Evolutionary conservation across 2,113 vertebrate genomes (phyloP).

Genomic region (Xiphophorus maculatus): DNA sequence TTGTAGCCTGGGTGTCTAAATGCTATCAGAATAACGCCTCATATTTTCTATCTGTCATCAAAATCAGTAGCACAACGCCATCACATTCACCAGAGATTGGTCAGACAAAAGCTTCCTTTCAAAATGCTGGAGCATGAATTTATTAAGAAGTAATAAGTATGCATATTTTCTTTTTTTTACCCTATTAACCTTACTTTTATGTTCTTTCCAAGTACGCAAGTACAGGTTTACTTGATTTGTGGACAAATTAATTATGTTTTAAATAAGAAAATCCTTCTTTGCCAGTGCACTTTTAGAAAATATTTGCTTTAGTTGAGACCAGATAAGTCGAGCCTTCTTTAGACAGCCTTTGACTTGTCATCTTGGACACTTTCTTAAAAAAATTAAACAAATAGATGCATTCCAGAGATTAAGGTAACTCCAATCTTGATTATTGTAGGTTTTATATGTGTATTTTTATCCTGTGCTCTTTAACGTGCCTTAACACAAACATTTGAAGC

Average conservation of each 20-base stretch:
- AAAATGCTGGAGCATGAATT: slow-evolving; percentile 4
- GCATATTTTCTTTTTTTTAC: background rate
- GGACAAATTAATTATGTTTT: slow-evolving; percentile 1
- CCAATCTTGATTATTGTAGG: slow-evolving; percentile 1
- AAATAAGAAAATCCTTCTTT: background rate
- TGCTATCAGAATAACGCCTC: slow-evolving; percentile 25
- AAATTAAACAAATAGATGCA: background rate
- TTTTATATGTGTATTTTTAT: background rate
- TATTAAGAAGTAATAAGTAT: slow-evolving; percentile 1
- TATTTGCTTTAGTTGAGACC: slow-evolving; percentile 19
- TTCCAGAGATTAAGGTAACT: slow-evolving; percentile 6
- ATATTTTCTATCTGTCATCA: slow-evolving; percentile 5
- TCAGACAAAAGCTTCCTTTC: slow-evolving; percentile 5
- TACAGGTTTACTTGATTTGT: background rate
- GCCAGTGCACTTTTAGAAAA: background rate
- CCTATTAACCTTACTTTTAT: background rate
- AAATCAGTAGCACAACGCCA: slow-evolving; percentile 8
- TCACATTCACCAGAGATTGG: slow-evolving; percentile 12
- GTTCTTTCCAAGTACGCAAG: background rate
- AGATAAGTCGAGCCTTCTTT: background rate
- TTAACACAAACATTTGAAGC: background rate
- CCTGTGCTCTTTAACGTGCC: background rate
- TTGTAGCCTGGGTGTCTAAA: slow-evolving; percentile 17
- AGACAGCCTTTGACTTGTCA: background rate
- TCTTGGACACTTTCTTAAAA: background rate